Percentiles rank a stretch among this genome's conserved stretches.
These are phyloP conservation scores for Calameuta pallipes DNA, from an alignment of 2,888 invertebrate species.

Conservation along the genomic window DNA sequence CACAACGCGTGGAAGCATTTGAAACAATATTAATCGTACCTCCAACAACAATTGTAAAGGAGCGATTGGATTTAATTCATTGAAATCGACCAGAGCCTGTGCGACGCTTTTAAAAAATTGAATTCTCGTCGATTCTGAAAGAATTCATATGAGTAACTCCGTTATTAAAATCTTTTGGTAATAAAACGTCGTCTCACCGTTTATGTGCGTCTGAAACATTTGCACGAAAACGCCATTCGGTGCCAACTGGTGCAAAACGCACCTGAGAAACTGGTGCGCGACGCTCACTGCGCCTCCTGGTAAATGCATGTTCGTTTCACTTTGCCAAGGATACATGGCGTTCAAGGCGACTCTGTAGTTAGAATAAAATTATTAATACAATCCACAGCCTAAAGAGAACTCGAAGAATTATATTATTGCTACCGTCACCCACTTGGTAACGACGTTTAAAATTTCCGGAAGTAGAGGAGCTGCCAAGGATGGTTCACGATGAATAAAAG, in stretches of 20 bases:
- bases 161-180: not conserved
- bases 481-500: constrained; percentile 97
- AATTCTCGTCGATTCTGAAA: constrained; percentile 76
- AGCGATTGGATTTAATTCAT: constrained; percentile 93
- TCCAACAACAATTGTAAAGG: constrained; percentile 92
- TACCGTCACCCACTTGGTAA: constrained; percentile 77
- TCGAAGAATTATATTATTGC: not conserved
- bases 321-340: constrained; percentile 90
- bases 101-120: constrained; percentile 96
- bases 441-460: constrained; percentile 89
- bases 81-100: constrained; percentile 93
- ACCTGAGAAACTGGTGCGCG: constrained; percentile 96
- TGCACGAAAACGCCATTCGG: constrained; percentile 97
- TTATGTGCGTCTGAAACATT: constrained; percentile 90
- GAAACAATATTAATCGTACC: constrained; percentile 61
- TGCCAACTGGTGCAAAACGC: constrained; percentile 95
- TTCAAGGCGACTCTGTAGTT: constrained; percentile 77
- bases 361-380: not conserved
- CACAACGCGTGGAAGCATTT: constrained; percentile 5
- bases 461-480: constrained; percentile 92
- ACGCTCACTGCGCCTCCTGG: constrained; percentile 96
- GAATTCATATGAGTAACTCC: not conserved
- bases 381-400: not conserved
- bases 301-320: constrained; percentile 85
- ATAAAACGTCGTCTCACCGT: constrained; percentile 70